Evolutionary conservation across 2,797 vertebrate species (phyloP), one percentile per base, ranked within the genome.

Genomic region (Craterocephalus amniculus): DNA sequence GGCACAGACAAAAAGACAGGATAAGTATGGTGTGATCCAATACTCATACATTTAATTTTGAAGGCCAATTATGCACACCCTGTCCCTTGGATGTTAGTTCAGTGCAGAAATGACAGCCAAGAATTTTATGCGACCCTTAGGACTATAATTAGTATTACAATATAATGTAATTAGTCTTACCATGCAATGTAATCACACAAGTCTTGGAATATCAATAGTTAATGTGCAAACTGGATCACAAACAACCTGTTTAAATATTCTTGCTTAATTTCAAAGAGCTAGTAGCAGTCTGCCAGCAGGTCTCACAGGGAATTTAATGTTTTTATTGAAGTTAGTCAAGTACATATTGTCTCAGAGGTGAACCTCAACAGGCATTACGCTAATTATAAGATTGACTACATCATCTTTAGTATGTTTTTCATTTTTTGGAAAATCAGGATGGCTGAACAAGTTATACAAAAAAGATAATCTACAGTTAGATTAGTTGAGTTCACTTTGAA

Each of bases 91-190:
- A 87, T 89, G 81, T 85, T 83, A 78, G 73, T 70, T 85, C 80
- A 72, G 43, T 80, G 63, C 87, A 80, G 72, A 87, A 80, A 90
- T 86, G 85, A 86, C 85, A 87, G 79, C 63, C 73, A 78, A 77
- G 81, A 75, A 79, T 85, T 88, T 67, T 45, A 78, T 74, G 70
- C 52, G 43, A 83, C 85, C 81, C 79, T 45, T 62, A 81, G 82
- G 80, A 88, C 57, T 62, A 67, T 87, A 86, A 91, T 91, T 88
- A 90, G 80, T 86, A 83, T 87, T 78, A 76, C 85, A 80, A 88
- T 87, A 76, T 85, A 83, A 83, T 79, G 68, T 86, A 84, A 90
- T 90, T 89, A 84, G 84, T 83, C 70, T 76, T 83, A 65, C 74
- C 62, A 54, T 63, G 63, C 74, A 70, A 66, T 77, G 68, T 76